Evolutionary conservation across 2,888 invertebrate species (phyloP), one percentile per base, ranked within the genome.

Genomic region (Serripes groenlandicus): DNA sequence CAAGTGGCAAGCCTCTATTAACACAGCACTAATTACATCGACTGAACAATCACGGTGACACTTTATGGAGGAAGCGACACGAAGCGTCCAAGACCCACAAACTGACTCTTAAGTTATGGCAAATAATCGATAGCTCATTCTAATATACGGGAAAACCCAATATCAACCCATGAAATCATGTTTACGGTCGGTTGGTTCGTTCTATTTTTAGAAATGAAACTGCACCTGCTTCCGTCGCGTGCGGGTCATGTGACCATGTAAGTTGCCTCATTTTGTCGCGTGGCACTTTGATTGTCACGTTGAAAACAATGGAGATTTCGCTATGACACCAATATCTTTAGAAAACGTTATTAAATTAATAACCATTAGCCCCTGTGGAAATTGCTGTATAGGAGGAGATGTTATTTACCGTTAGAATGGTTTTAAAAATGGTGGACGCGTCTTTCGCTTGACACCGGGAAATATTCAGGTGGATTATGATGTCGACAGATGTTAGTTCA

Each of bases 151-250:
- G 66, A 78, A 77, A 72, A 68, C 66, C 73, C 72, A 62, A 70
- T 30, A 68, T 70, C 62, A 79, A 30, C 11, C 75, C 73, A 60
- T 81, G 77, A 68, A 78, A 78, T 66, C 64, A 32, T 7, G 60
- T 86, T 86, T 78, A 86, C 74, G 86, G 76, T 71, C 78, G 23
- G 56, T 35, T 75, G 71, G 42, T 32, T 58, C 26, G n/a, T 34
- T 15, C 81, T 86, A 86, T 86, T 64, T 64, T 35, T 64, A 64
- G 64, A 34, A 1, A 28, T 4, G 23, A 64, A 35, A 70, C 68
- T 54, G 78, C 86, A 86, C 86, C 86, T 86, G 86, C 86, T 77
- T 78, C 58, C 75, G 81, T 72, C 86, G 86, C 86, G 86, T 86
- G 86, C 81, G 72, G 58, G 58, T 83, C 86, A 83, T 81, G 81